These are phyloP conservation scores for Cladopsammia gracilis DNA, from an alignment of 64 coral and sea anemone species.

Conservation along the genomic window DNA sequence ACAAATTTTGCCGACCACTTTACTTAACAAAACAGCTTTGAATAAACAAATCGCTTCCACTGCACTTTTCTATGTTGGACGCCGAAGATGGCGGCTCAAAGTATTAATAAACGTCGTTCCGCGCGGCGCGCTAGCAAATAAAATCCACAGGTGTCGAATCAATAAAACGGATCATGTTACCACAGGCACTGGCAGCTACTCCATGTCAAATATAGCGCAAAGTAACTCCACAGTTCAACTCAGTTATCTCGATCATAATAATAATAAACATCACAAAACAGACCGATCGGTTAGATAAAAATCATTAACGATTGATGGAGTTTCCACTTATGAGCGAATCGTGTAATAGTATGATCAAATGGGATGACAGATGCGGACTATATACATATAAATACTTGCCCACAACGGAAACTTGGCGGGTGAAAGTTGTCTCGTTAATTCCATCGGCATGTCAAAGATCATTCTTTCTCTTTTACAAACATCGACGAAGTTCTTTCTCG, in stretches of 20 bases:
- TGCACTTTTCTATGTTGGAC: neutral
- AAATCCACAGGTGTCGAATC: neutral
- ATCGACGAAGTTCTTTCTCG: neutral
- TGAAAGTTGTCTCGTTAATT: neutral
- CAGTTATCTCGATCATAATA: neutral
- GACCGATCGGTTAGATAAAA: conserved; percentile 30
- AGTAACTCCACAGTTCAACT: neutral
- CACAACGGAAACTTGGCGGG: neutral
- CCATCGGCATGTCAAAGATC: neutral
- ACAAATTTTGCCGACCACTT: conserved; percentile 22
- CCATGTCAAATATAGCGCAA: neutral
- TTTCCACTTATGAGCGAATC: neutral
- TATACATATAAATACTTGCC: neutral
- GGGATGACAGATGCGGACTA: neutral
- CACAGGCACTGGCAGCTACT: neutral
- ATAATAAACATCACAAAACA: conserved; percentile 24
- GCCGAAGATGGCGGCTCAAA: neutral
- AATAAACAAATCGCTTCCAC: neutral
- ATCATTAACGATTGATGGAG: conserved; percentile 31
- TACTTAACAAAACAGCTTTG: neutral
- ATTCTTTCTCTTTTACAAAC: no score
- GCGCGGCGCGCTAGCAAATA: neutral
- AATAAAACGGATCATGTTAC: neutral
- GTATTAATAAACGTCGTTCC: neutral
- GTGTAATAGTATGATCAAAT: neutral